Evolutionary conservation across 1,140 invertebrate species (phyloP), one percentile per base, ranked within the genome.

Genomic region (Drosophila kohkoa): DNA sequence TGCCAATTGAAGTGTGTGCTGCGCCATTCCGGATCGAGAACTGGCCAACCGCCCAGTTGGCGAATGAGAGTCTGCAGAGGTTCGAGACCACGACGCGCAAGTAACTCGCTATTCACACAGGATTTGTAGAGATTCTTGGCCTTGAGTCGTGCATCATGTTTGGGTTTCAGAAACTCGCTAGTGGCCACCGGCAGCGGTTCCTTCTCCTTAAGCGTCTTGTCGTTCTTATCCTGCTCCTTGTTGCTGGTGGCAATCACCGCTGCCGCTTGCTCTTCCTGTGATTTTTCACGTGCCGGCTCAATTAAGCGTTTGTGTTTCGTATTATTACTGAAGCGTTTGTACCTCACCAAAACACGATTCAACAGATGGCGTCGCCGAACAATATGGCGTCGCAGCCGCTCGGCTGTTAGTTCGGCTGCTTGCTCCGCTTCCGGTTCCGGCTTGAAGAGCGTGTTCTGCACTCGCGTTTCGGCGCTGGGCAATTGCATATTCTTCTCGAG

Each of bases 11-110:
- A 97, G 25, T 93, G 92, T 1, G 92, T 85, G 3, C 93, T 91
- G 65, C 95, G 93, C 95, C 96, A 97, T 3, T 94, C 79, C 1
- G 93, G 82, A 25, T 95, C 93, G 3, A 98, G 82, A 2, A 98
- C 95, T 0, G 98, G 98, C 98, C 96, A 98, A 1, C 97, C 96
- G 30, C 97, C 97, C 1, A 98, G 69, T 92, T 95, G 92, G 1
- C 96, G 92, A 20, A 98, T 92, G 30, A 98, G 93, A 38, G 94
- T 93, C 28, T 96, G 76, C 6, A 98, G 92, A 1, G 97, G 97
- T 66, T 94, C 93, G 72, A 96, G 94, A 28, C 95, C 95, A 60
- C 96, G 94, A 76, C 94, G 92, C 79, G 96, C 94, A 73, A 97
- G 93, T 59, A 96, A 93, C 30, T 95, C 94, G 92, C 95, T 95